These are phyloP conservation scores for Pituophis catenifer DNA, from an alignment of 2,113 vertebrate genomes.

Conservation along the genomic window DNA sequence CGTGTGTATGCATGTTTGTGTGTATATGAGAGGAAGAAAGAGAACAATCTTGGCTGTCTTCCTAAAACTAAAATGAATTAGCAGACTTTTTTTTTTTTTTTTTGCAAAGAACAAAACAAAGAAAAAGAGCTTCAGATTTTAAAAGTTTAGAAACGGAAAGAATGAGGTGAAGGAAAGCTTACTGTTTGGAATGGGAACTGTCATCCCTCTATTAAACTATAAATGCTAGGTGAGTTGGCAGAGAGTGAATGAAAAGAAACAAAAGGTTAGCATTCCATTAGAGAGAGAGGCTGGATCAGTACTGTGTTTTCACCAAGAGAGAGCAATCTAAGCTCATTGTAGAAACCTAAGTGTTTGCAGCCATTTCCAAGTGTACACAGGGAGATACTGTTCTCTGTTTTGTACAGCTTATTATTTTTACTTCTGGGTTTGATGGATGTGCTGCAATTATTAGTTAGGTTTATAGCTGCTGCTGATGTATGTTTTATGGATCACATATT, in stretches of 20 bases:
- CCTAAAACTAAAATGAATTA: neutral
- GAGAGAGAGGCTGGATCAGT: conserved; percentile 54
- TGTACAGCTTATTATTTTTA: conserved; percentile 46
- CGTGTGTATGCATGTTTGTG: neutral
- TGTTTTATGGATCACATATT: conserved; percentile 59
- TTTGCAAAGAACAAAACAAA: neutral
- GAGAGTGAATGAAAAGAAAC: conserved; percentile 11
- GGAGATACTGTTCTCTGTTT: conserved; percentile 21
- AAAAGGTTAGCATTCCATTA: conserved; percentile 3
- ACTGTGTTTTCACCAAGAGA: conserved; percentile 71
- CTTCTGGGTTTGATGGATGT: conserved; percentile 59
- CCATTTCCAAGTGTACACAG: conserved; percentile 44
- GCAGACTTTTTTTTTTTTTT: neutral
- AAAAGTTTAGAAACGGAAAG: conserved; percentile 45
- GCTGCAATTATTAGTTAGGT: conserved; percentile 61
- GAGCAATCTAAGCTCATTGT: conserved; percentile 67
- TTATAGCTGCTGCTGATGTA: conserved; percentile 51
- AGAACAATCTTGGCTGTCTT: neutral
- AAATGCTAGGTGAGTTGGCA: conserved; percentile 15
- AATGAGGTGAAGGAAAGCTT: conserved; percentile 53
- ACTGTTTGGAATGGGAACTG: conserved; percentile 51
- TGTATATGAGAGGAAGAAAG: neutral
- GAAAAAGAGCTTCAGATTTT: conserved; percentile 20
- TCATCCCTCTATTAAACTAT: conserved; percentile 46
- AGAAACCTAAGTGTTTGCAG: conserved; percentile 4